Base-by-base conservation (phyloP, 1,140 invertebrate species). In the Penaeus vannamei region DNA sequence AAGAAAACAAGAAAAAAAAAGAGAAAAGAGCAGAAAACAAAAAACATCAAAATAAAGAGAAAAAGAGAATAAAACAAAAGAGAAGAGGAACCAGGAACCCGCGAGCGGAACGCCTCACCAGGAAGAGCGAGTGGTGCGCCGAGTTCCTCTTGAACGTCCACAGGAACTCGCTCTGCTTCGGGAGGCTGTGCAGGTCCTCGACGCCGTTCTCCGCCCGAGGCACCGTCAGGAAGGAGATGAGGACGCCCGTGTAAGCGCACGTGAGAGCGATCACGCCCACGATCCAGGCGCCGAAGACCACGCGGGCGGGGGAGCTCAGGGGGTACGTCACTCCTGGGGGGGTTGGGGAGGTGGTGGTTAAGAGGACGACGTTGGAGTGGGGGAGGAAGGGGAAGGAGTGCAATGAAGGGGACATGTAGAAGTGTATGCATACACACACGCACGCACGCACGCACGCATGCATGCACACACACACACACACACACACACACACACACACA, bases 221-320 rank as follows among this genome's bases (percentile, higher is more conserved):
- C 66, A 90, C 87, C 2, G 91, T 92, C 26, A 92, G 90, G 77
- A 90, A 92, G 22, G 92, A 92, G 23, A 92, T 92, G 23, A 92
- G 90, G 53, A 91, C 89, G 3, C 87, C 92, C 5, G 92, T 79
- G 82, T 84, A 84, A 29, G 82, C 59, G 82, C 82, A 84, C 42
- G 82, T 62, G 82, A 84, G 59, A 29, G 82, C 82, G 22, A 84
- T 66, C 10, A 66, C 62, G 17, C 22, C 82, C n/a, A 59, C 23
- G 60, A 84, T 66, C 82, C 82, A 84, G 10, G 61, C n/a, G 22
- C 82, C 82, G 61, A 84, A 84, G 29, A 84, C 62, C 29, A 84
- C 62, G 20, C 82, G 61, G 23, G 82, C 60, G 42, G 82, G 17
- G 2, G 82, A 32, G 26, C 36, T 84, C 82, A 84, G 66, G 61